Evolutionary conservation across 2,113 vertebrate species (phyloP), one percentile per base, ranked within the genome.

Genomic region (Oryzias celebensis): DNA sequence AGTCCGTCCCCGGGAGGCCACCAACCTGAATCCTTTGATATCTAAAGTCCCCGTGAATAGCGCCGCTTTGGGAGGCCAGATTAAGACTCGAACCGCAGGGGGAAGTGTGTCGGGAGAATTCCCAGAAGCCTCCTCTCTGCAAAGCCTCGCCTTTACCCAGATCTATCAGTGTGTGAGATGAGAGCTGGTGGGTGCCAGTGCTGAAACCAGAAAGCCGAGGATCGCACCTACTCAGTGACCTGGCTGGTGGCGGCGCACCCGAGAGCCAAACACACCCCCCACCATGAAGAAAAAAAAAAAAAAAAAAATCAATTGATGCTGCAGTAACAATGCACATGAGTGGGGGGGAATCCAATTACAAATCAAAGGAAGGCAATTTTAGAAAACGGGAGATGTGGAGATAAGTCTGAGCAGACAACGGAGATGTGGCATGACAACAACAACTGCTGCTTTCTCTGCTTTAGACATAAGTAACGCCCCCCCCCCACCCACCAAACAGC

Each of bases 331-430:
- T 71, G 74, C 66, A 80, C 73, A 85, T 79, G 70, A 63, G 74
- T 57, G 71, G 79, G 74, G 62, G 80, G 54, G 81, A 80, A 85
- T 84, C 78, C 78, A 78, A 86, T 85, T 84, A 85, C 69, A 66
- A 80, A 77, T 86, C 81, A 84, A 87, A 77, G 73, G 62, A 48
- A 71, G 75, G 74, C 73, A 79, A 81, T 86, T 88, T 84, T 68
- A 71, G 80, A 56, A 70, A 76, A 78, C 14, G 61, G 62, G 61
- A 85, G 81, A 84, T 84, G n/a, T 75, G 0, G 20, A 58, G 77
- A 80, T 78, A 81, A 79, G 78, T 65, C 66, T 3, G 69, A 77
- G 63, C 68, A 72, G 52, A 20, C 20, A 20, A 74, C 74, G 64
- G 58, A 68, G 71, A 78, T 68, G 76, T 71, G 77, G 77, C 65